Conservation (phyloP, 2,888 invertebrate species). For the Cataglyphis altisquamis region DNA sequence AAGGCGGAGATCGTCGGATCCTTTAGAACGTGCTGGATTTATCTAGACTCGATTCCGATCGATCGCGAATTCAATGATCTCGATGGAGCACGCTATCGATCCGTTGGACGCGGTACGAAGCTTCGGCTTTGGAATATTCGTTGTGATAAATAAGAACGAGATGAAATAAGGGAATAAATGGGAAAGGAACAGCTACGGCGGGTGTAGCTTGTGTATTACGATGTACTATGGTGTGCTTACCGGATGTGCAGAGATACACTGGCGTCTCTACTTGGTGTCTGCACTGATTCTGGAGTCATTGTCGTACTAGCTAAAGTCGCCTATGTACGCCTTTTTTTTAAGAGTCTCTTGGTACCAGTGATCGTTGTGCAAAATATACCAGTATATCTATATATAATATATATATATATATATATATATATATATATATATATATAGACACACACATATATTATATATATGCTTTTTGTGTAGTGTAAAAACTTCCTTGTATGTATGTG, state of each 20-base stretch:
- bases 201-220: constrained; percentile 75
- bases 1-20: background rate
- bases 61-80: constrained; percentile 22
- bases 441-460: constrained; percentile 70
- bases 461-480: constrained; percentile 84
- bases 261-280: constrained; percentile 81
- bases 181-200: constrained; percentile 74
- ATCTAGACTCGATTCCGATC: constrained; percentile 33
- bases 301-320: constrained; percentile 83
- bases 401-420: constrained; percentile 55
- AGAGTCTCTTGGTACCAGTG: constrained; percentile 74
- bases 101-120: constrained; percentile 56
- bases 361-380: constrained; percentile 77
- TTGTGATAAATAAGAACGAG: constrained; percentile 28
- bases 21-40: constrained; percentile 5
- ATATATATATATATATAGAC: constrained; percentile 54
- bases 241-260: constrained; percentile 82
- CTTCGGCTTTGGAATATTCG: constrained; percentile 39
- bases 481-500: constrained; percentile 72
- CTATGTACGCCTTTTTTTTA: constrained; percentile 81
- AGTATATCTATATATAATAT: constrained; percentile 67
- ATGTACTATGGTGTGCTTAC: constrained; percentile 82
- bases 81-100: constrained; percentile 32
- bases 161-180: background rate
- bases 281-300: constrained; percentile 82